Evolutionary conservation across 2,113 vertebrate genomes (phyloP).

Genomic region (Scophthalmus maximus): DNA sequence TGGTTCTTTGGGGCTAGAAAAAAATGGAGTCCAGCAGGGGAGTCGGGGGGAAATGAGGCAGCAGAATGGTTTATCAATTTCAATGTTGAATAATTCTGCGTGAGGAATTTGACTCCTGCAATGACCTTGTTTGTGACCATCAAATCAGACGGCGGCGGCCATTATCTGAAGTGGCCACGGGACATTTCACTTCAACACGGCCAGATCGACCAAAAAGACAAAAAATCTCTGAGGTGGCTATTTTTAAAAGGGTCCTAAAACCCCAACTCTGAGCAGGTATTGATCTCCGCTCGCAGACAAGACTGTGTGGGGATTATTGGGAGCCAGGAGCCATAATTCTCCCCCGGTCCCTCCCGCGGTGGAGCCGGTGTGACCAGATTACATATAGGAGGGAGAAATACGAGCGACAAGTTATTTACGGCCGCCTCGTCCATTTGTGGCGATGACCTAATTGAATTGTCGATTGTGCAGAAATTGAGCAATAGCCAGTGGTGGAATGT

Average conservation of each 20-base stretch:
- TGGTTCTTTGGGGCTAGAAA: slow-evolving; percentile 1
- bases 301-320: slow-evolving; percentile 44
- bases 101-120: slow-evolving; percentile 44
- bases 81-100: slow-evolving; percentile 54
- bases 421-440: slow-evolving; percentile 2
- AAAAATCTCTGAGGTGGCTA: slow-evolving; percentile 32
- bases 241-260: slow-evolving; percentile 67
- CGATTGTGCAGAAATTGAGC: neutral
- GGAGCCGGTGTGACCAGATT: slow-evolving; percentile 53
- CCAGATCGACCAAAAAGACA: neutral
- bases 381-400: slow-evolving; percentile 1
- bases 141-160: slow-evolving; percentile 50
- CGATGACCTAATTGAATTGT: slow-evolving; percentile 4
- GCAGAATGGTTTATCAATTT: slow-evolving; percentile 46
- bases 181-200: slow-evolving; percentile 48
- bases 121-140: slow-evolving; percentile 65
- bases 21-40: slow-evolving; percentile 24
- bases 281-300: slow-evolving; percentile 59
- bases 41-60: slow-evolving; percentile 29
- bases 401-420: slow-evolving; percentile 13
- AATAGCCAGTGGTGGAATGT: neutral
- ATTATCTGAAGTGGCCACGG: slow-evolving; percentile 29
- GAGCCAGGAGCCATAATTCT: slow-evolving; percentile 54
- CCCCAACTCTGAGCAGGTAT: slow-evolving; percentile 62
- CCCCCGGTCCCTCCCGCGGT: slow-evolving; percentile 25